Conservation (phyloP, 2,888 invertebrate genomes). For the Notodromas monacha region DNA sequence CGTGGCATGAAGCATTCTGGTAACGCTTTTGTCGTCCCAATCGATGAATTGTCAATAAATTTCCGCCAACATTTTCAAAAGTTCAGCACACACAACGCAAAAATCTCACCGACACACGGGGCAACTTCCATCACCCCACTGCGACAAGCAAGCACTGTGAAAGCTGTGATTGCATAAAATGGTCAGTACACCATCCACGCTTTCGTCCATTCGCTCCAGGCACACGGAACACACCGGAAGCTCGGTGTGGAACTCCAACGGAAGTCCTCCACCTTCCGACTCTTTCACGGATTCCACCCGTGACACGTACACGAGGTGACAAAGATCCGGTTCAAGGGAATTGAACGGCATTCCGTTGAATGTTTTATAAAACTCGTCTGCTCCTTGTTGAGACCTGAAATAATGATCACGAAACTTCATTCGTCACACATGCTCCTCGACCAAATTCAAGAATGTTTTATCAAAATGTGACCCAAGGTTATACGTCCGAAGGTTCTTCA, state of each 20-base stretch:
- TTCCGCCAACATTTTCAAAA: no score
- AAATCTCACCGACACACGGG: no score
- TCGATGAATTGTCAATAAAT: no score
- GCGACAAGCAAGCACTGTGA: slow-evolving; percentile 69
- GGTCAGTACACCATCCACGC: slow-evolving; percentile 80
- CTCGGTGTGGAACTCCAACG: slow-evolving; percentile 39
- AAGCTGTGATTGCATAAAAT: slow-evolving; percentile 95
- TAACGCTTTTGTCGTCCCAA: no score
- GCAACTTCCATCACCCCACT: slow-evolving; percentile 76
- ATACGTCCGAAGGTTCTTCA: no score
- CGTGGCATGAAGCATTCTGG: no score
- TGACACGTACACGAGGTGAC: slow-evolving; percentile 81
- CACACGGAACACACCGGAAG: slow-evolving; percentile 89
- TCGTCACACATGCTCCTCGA: no score
- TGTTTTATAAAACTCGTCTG: slow-evolving; percentile 62
- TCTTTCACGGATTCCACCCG: slow-evolving; percentile 44
- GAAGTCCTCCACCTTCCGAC: slow-evolving; percentile 25
- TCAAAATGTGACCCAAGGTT: no score
- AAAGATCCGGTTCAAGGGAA: slow-evolving; percentile 59
- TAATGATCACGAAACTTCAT: no score
- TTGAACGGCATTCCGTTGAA: slow-evolving; percentile 80
- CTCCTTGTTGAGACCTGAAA: slow-evolving; percentile 27
- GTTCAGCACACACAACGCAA: no score
- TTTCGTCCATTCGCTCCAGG: slow-evolving; percentile 89
- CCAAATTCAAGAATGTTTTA: no score